Evolutionary conservation across 2,888 invertebrate species (phyloP), one percentile per base, ranked within the genome.

Genomic region (Eubasilissa splendida): DNA sequence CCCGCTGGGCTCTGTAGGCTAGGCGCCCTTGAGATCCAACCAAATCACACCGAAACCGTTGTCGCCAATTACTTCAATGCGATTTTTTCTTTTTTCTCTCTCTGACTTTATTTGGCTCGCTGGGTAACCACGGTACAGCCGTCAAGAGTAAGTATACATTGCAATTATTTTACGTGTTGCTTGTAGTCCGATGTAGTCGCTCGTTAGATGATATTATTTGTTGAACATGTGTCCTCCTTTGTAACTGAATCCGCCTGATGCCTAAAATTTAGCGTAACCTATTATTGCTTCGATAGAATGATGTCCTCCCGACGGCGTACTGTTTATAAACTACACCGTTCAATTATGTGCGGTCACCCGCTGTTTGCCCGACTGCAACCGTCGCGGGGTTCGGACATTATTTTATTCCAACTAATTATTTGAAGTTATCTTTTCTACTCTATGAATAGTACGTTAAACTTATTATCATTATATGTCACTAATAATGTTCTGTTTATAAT

Each of bases 61-160:
- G 81, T 80, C 80, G 82, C 78, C 81, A 82, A 81, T 80, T 91
- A 90, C 89, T 90, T 91, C 91, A 91, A 91, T 91, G 91, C 91
- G 90, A 82, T 90, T 91, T 91, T 91, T 90, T 90, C 89, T 90
- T 90, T 86, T 86, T 91, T 91, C 90, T 90, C 89, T 81, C 91
- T 91, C 90, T 91, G 91, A 92, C 92, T 92, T 93, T 93, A 91
- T 91, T 93, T 93, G 92, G 92, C 92, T 91, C 90, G 92, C 92
- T 91, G 92, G 89, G 93, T 92, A 91, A 92, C 86, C 79, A 89
- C 90, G 90, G 89, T 90, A 91, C 93, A 93, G 93, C 91, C 87
- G 88, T 91, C 88, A 92, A 92, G 92, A 93, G 93, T 93, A 92
- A 93, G 93, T 93, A 93, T 91, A 90, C 88, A 88, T 89, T 91